Evolutionary conservation across 2,797 vertebrate species (phyloP), one percentile per base, ranked within the genome.

Genomic region (Gymnothorax reevesii): DNA sequence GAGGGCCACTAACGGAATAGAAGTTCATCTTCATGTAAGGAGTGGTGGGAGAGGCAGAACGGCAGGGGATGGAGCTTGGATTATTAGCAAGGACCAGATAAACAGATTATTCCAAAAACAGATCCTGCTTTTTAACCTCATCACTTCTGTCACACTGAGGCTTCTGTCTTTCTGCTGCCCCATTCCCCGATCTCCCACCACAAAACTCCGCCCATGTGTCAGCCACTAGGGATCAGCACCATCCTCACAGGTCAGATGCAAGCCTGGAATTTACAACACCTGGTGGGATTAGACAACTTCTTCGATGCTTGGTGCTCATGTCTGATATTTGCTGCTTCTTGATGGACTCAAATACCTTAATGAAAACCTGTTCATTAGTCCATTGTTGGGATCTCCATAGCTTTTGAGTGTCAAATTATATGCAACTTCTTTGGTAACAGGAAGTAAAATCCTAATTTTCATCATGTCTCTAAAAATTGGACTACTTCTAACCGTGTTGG

Each of bases 1-100:
- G 96, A 97, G 97, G 97, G 95, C 90, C 89, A 95, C 95, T 98
- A 98, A 99, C 95, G 96, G 97, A 97, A 99, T 99, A 80, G 97
- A 98, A 95, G 94, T 93, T 87, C 90, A 90, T 92, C 90, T 89
- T 91, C 95, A 96, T 92, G 49, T 17, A 27, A 8, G 27, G 7
- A 9, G 6, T 10, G 5, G 27, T 10, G 15, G 13, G n/a, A 59
- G 59, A 54, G 83, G 60, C 12, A 1, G 60, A 10, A n/a, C 9
- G 27, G 33, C 7, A 33, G 60, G 25, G 33, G 17, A 20, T 49
- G 64, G 52, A 22, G 13, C 27, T 49, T 52, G 69, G 97, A 98
- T 99, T 98, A 98, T 94, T 93, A 94, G 92, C 93, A 92, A 97
- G 95, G 92, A 94, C 94, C 94, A 97, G 96, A 96, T 97, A 97